Base-by-base conservation (phyloP, 1,140 invertebrate species). In the Drosophila truncata region DNA sequence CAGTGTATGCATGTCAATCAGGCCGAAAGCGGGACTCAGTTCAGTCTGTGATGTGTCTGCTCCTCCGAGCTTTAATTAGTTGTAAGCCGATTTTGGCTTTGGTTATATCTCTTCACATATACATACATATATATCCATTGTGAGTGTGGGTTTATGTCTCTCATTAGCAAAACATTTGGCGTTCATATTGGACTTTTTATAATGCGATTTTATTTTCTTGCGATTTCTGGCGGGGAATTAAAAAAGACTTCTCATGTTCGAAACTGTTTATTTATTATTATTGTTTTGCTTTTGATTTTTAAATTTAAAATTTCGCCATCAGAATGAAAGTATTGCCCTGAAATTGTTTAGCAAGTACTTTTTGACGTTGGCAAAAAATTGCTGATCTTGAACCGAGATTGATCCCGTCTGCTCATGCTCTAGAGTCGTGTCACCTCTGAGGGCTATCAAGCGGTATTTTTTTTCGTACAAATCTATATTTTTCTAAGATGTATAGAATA, bases 191-290 rank as follows among this genome's bases (percentile, higher is more conserved):
- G 55, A 69, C 67, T 81, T 78, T 78, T 73, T 62, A 63, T 78
- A 84, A 84, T 78, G 49, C 73, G 82, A 78, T 85, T 81, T 86
- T 82, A 85, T 86, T 85, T 85, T 66, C 63, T 81, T 54, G 69
- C 81, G 46, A 70, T 64, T 74, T 65, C 23, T 65, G 67, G 65
- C 35, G 60, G 27, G 62, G 58, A 58, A 73, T 79, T 52, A 42
- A 29, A 67, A 80, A 70, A 80, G 72, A 42, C 52, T 35, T 71
- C 50, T 49, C 49, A 70, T 54, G 62, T 37, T 55, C 23, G 2
- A 57, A 57, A 33, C 46, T 47, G 42, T 57, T 59, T 72, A 25
- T 72, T 59, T 31, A 58, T 57, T 35, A 37, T 72, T 49, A 47
- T 71, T 52, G 16, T 18, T 37, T 29, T 11, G 46, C 16, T 18